A percentile compares a stretch with the other conserved stretches of the same genome.
These are phyloP conservation scores for Zygaena filipendulae DNA, from an alignment of 2,888 invertebrate genomes.

Conservation along the genomic window DNA sequence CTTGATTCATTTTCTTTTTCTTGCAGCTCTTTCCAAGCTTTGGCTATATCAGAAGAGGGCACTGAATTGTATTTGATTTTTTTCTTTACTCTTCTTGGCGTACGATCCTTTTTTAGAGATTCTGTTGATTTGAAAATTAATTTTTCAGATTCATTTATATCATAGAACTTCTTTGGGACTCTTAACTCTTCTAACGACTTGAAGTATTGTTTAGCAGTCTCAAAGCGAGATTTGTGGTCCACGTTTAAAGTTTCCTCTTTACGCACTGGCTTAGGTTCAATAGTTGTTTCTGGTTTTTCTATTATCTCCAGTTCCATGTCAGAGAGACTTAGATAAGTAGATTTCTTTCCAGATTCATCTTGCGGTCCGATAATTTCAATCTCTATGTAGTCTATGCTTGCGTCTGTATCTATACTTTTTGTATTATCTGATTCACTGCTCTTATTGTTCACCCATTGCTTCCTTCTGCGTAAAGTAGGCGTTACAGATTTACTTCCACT, in stretches of 20 bases:
- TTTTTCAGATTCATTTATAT: constrained; percentile 50
- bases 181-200: constrained; percentile 55
- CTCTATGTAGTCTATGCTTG: constrained; percentile 21
- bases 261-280: constrained; percentile 31
- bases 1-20: constrained; percentile 24
- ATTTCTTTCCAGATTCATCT: constrained; percentile 25
- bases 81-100: constrained; percentile 28
- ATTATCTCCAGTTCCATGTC: constrained; percentile 58
- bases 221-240: constrained; percentile 57
- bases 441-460: constrained; percentile 23
- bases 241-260: constrained; percentile 28
- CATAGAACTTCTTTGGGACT: constrained; percentile 33
- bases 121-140: constrained; percentile 38
- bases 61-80: constrained; percentile 48
- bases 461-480: no score
- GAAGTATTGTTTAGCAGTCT: constrained; percentile 57
- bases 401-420: constrained; percentile 24
- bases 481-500: no score
- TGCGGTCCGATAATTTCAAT: constrained; percentile 21
- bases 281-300: constrained; percentile 34
- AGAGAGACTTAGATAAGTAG: constrained; percentile 42
- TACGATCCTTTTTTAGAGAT: constrained; percentile 35
- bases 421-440: constrained; percentile 24
- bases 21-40: constrained; percentile 45
- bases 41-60: constrained; percentile 55